Evolutionary conservation across 2,888 invertebrate genomes (phyloP).

Genomic region (Liodrosophila aerea): DNA sequence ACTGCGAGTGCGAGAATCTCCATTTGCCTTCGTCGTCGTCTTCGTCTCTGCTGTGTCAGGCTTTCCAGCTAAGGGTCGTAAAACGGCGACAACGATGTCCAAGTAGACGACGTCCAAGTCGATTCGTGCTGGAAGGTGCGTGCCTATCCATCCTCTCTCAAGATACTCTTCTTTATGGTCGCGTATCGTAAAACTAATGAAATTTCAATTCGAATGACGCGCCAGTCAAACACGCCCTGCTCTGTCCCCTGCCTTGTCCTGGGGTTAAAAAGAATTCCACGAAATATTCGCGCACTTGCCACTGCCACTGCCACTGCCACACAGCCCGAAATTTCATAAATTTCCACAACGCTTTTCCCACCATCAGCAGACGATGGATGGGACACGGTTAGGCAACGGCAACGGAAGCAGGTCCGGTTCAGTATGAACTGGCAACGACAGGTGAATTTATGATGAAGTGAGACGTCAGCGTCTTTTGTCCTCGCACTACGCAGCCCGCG

Average conservation of each 20-base stretch:
- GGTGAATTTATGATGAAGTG: constrained; percentile 79
- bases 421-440: constrained; percentile 69
- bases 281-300: constrained; percentile 75
- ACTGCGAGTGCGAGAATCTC: constrained; percentile 14
- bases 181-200: constrained; percentile 74
- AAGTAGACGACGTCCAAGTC: constrained; percentile 7
- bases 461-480: constrained; percentile 63
- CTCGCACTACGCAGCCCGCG: constrained; percentile 64
- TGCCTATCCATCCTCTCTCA: constrained; percentile 40
- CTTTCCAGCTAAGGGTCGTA: constrained; percentile 66
- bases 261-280: constrained; percentile 58
- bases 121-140: constrained; percentile 39
- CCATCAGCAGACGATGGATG: constrained; percentile 23
- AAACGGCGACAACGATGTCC: constrained; percentile 45
- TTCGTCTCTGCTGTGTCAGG: constrained; percentile 14
- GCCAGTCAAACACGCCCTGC: constrained; percentile 39
- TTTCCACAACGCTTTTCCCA: constrained; percentile 44
- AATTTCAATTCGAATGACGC: constrained; percentile 74
- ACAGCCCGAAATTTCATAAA: constrained; percentile 62
- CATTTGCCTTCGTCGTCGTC: constrained; percentile 2
- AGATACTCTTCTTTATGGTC: constrained; percentile 55
- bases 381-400: constrained; percentile 44
- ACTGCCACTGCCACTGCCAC: constrained; percentile 56
- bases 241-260: constrained; percentile 3
- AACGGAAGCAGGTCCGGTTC: constrained; percentile 42